Evolutionary conservation across 2,113 vertebrate species (phyloP), one percentile per base, ranked within the genome.

Genomic region (Clarias batrachus): DNA sequence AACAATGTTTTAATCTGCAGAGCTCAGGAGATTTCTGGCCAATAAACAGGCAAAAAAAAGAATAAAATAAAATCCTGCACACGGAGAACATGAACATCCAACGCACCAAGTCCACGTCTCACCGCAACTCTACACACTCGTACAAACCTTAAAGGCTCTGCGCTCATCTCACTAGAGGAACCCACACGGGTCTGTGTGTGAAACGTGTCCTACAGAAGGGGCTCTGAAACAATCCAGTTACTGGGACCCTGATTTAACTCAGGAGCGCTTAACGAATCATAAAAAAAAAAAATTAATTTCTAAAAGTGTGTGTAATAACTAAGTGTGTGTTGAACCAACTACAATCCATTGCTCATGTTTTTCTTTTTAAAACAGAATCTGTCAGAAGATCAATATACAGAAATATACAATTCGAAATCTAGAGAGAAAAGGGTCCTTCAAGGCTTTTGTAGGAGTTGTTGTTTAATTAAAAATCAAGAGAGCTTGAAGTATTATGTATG

Each of bases 1-100:
- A 89, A 87, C 74, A 87, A 41, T 48, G 60, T 66, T 87, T 88
- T 85, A 89, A 81, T 87, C 89, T 87, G 74, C 48, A 86, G 87
- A 88, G 83, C 83, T 89, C 89, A 83, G 60, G 71, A 87, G 74
- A 83, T 86, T 74, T 85, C 56, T 85, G 81, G 71, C 79, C n/a
- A 60, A 62, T 59, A 74, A 66, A 83, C 56, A 60, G 27, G 21
- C 6, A 70, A n/a, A 76, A 73, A 73, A 33, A 37, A 48, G 5
- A 14, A 17, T 17, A 25, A 37, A 82, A 63, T 16, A 71, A 71
- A 59, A 27, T 0, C 6, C 2, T 86, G 60, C 37, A 14, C 37
- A 60, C 2, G 23, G 37, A 23, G 63, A 68, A 83, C 16, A 12
- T 1, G 9, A 52, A 62, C 19, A 12, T 25, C 48, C 17, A 19